Conservation (phyloP, 2,888 invertebrate species). For the Muscina levida region DNA sequence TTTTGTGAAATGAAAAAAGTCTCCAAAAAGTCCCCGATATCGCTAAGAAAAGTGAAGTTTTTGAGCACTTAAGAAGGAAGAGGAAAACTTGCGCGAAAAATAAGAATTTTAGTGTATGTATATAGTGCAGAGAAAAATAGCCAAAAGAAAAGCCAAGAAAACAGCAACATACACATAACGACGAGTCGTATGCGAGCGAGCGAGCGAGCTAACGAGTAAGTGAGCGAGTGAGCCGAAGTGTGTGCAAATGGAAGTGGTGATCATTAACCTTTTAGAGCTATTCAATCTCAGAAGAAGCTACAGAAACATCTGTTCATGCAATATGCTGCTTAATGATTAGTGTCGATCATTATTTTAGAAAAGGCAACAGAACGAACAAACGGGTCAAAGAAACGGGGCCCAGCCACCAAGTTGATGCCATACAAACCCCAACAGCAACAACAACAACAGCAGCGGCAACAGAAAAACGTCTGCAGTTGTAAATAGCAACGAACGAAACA, state of each 20-base stretch:
- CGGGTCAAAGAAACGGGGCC: too few relatives aligned
- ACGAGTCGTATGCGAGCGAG: background rate
- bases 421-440: too few relatives aligned
- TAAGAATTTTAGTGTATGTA: background rate
- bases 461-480: constrained; percentile 50
- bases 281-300: constrained; percentile 25
- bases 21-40: constrained; percentile 12
- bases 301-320: constrained; percentile 56
- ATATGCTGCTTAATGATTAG: constrained; percentile 32
- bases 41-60: constrained; percentile 1
- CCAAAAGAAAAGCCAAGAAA: constrained; percentile 38
- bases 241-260: constrained; percentile 51
- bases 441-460: too few relatives aligned
- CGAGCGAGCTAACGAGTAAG: too few relatives aligned
- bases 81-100: constrained; percentile 36
- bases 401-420: constrained; percentile 24
- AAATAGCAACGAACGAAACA: background rate
- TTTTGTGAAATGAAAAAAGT: too few relatives aligned
- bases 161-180: constrained; percentile 11
- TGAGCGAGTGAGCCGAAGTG: background rate
- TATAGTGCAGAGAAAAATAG: constrained; percentile 23
- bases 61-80: too few relatives aligned
- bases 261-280: constrained; percentile 63
- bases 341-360: background rate
- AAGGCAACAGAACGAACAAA: background rate